phyloP scores from a whole-genome alignment of 2,888 invertebrate genomes.

The Parthenolecanium corni region DNA sequence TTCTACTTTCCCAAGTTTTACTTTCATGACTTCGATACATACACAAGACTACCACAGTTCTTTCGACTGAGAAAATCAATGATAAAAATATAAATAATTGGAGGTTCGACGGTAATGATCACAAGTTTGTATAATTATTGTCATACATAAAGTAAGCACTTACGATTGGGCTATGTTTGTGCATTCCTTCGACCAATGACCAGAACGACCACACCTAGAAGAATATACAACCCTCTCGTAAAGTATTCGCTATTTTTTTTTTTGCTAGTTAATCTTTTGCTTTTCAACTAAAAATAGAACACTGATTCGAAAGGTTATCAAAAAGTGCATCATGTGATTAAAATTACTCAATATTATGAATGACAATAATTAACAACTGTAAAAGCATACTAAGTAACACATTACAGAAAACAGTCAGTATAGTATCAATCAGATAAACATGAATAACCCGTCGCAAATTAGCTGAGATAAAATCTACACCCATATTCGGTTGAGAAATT shows the following conservation, averaged over 20 bases:
- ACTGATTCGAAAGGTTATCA: neutral
- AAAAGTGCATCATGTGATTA: neutral
- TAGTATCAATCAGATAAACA: too few species aligned
- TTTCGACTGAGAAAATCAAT: too few species aligned
- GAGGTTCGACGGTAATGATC: too few species aligned
- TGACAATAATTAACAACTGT: neutral
- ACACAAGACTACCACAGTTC: too few species aligned
- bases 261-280: conserved; percentile 7
- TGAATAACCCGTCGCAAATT: too few species aligned
- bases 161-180: conserved; percentile 50
- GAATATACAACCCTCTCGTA: conserved; percentile 30
- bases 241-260: neutral
- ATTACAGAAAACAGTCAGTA: neutral
- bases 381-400: neutral
- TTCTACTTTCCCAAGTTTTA: too few species aligned
- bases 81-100: too few species aligned
- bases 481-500: too few species aligned
- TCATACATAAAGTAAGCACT: conserved; percentile 27
- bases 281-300: neutral
- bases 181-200: conserved; percentile 95
- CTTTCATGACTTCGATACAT: too few species aligned
- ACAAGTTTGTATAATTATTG: neutral
- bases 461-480: too few species aligned
- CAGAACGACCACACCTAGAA: conserved; percentile 71
- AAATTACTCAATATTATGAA: neutral